Conservation (phyloP, 1,140 invertebrate genomes). For the Drosophila novamexicana region DNA sequence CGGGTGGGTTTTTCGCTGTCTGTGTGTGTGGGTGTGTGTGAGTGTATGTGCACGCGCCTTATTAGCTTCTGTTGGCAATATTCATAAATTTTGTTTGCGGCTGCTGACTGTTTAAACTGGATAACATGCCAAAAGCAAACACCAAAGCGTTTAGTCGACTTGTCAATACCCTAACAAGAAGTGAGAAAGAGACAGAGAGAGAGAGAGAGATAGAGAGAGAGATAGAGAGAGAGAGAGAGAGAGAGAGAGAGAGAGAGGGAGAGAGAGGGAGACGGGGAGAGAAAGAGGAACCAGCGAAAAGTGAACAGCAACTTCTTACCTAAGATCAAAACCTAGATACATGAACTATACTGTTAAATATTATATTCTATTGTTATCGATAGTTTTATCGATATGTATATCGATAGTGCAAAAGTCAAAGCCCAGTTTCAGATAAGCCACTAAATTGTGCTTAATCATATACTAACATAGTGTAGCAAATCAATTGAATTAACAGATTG, state of each 20-base stretch:
- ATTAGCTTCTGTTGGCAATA: slow-evolving; percentile 31
- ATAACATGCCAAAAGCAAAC: slow-evolving; percentile 36
- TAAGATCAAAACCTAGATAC: too few species aligned
- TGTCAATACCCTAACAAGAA: neutral
- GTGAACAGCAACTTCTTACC: neutral
- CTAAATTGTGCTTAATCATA: too few species aligned
- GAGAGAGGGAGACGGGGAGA: neutral
- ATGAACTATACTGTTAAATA: neutral
- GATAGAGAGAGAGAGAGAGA: neutral
- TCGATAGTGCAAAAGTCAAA: too few species aligned
- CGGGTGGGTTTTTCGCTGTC: slow-evolving; percentile 4
- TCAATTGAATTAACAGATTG: too few species aligned
- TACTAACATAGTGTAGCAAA: too few species aligned
- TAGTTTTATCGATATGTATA: too few species aligned
- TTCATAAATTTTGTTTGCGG: slow-evolving; percentile 39
- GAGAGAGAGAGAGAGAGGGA: neutral
- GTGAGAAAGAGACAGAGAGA: neutral
- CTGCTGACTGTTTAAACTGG: slow-evolving; percentile 36
- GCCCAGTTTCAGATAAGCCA: too few species aligned
- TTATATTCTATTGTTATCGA: neutral
- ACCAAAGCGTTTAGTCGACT: neutral
- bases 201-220: neutral
- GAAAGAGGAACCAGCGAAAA: neutral
- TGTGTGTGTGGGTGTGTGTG: neutral
- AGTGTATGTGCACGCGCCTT: slow-evolving; percentile 22